Evolutionary conservation across 2,113 vertebrate species (phyloP).

Genomic region (Oreochromis spilurus): DNA sequence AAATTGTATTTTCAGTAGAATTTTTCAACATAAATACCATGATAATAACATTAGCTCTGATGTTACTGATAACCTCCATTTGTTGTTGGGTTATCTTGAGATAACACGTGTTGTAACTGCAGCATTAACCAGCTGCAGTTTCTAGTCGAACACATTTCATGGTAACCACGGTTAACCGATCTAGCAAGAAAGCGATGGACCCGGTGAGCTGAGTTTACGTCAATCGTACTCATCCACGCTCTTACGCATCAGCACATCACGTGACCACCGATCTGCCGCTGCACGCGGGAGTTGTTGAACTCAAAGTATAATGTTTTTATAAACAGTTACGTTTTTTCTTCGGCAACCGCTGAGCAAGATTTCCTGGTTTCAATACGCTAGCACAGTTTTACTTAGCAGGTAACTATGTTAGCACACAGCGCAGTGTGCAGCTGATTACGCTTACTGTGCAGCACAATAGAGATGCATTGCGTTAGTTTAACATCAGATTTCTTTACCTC

Average conservation of each 20-base stretch:
- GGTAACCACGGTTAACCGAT: slow-evolving; percentile 11
- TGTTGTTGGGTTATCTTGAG: neutral
- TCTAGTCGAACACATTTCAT: slow-evolving; percentile 45
- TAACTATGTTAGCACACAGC: neutral
- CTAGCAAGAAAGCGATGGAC: neutral
- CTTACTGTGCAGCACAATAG: neutral
- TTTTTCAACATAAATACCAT: neutral
- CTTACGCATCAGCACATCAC: neutral
- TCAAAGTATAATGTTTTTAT: neutral
- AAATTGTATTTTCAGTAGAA: neutral
- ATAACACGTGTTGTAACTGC: neutral
- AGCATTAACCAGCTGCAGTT: neutral
- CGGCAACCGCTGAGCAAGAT: neutral
- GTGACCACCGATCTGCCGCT: neutral
- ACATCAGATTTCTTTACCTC: neutral
- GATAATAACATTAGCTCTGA: neutral
- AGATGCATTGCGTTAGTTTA: fast-evolving
- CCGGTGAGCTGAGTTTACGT: fast-evolving
- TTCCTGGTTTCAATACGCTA: fast-evolving
- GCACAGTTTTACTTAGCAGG: neutral
- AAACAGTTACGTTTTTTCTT: fast-evolving
- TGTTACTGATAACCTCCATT: neutral
- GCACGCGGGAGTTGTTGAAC: slow-evolving; percentile 15
- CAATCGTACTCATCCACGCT: neutral
- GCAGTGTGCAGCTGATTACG: no score